Conservation (phyloP, 2,113 vertebrate species). For the Cryptotis parvus region DNA sequence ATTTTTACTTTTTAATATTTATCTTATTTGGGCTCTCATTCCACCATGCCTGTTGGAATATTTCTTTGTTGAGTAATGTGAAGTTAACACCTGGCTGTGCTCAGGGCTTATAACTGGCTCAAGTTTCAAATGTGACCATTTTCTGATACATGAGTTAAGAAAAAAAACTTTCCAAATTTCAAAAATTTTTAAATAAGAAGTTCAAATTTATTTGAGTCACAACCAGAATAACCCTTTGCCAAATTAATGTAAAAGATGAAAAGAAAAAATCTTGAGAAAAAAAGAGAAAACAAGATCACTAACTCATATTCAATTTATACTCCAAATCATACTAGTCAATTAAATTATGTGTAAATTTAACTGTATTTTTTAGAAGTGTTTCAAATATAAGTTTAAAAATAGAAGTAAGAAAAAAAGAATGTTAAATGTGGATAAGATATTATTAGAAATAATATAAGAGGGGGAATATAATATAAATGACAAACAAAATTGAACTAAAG, state of each 20-base stretch:
- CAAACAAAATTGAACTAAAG: slow-evolving; percentile 32
- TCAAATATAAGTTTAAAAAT: slow-evolving; percentile 28
- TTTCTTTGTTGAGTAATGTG: too few relatives aligned
- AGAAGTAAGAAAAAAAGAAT: slow-evolving; percentile 27
- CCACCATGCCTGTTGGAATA: too few relatives aligned
- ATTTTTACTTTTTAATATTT: too few relatives aligned
- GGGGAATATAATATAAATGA: background rate
- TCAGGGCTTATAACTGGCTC: too few relatives aligned
- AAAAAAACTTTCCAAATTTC: slow-evolving; percentile 7
- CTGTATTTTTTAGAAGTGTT: background rate
- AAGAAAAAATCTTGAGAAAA: background rate
- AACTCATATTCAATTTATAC: background rate
- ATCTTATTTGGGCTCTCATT: too few relatives aligned
- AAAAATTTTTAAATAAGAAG: background rate
- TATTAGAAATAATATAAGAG: slow-evolving; percentile 17
- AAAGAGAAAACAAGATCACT: slow-evolving; percentile 7
- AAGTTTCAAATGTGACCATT: too few relatives aligned
- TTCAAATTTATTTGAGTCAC: slow-evolving; percentile 6
- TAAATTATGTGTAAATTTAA: slow-evolving; percentile 25
- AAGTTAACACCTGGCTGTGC: too few relatives aligned
- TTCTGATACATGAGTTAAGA: background rate
- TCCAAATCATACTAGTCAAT: background rate
- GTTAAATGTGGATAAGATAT: background rate
- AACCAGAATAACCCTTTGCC: background rate
- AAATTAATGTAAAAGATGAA: background rate